Conservation (phyloP, 2,797 vertebrate genomes). For the Loriculus beryllinus region DNA sequence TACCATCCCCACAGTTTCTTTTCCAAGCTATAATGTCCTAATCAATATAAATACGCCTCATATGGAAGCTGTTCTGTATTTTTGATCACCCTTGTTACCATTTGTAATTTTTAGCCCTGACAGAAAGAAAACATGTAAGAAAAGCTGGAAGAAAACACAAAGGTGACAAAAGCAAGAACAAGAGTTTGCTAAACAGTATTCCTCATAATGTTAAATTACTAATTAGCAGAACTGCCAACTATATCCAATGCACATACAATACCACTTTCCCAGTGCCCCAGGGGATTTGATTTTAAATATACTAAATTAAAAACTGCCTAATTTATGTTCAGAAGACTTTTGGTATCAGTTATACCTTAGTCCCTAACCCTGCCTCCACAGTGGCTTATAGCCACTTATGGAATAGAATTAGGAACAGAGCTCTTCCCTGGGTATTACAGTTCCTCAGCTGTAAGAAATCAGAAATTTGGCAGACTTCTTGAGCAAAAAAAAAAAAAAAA, state of each 20-base stretch:
- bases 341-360: not conserved
- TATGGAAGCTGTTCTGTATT: not conserved
- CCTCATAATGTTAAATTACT: not conserved
- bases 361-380: not conserved
- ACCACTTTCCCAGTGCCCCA: not conserved
- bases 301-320: not conserved
- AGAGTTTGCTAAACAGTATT: not conserved
- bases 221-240: not conserved
- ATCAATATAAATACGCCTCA: not conserved
- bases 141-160: not conserved
- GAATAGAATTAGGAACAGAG: not conserved
- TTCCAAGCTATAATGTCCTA: not conserved
- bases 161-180: not conserved
- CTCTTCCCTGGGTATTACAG: not conserved
- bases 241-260: not conserved
- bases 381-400: accelerated
- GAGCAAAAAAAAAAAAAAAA: not conserved
- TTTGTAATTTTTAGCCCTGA: not conserved
- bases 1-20: not conserved
- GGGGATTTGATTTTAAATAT: not conserved
- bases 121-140: not conserved
- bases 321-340: not conserved
- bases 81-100: not conserved
- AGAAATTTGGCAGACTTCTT: not conserved
- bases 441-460: not conserved